phyloP scores from a whole-genome alignment of 2,888 invertebrate genomes.

The Agrenia bidenticulata region DNA sequence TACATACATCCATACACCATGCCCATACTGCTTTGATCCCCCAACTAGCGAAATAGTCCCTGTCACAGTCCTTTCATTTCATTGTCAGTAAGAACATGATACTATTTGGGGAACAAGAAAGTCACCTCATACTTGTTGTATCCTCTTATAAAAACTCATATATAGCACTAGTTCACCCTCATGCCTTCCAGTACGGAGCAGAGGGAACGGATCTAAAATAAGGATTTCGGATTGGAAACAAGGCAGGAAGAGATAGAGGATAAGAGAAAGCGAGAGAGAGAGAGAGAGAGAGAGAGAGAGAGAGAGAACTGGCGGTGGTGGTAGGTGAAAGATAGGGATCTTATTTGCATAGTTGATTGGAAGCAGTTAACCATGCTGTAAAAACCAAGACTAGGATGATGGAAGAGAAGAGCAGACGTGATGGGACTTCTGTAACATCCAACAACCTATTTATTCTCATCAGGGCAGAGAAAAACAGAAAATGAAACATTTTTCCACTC shows the following conservation, averaged over 20 bases:
- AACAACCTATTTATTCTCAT: neutral
- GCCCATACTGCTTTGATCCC: too few species aligned
- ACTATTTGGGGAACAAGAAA: too few species aligned
- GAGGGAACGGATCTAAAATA: too few species aligned
- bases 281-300: neutral
- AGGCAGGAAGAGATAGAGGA: neutral
- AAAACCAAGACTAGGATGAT: slow-evolving; percentile 33
- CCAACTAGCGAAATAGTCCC: too few species aligned
- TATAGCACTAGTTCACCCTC: neutral
- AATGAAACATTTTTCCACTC: slow-evolving; percentile 9
- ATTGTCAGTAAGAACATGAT: too few species aligned
- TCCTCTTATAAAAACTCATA: neutral
- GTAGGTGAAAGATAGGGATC: slow-evolving; percentile 22
- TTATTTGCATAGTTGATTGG: slow-evolving; percentile 54
- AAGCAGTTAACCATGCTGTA: slow-evolving; percentile 51
- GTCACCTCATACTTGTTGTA: neutral
- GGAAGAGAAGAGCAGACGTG: slow-evolving; percentile 48
- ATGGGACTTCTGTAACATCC: slow-evolving; percentile 35
- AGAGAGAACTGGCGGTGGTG: too few species aligned
- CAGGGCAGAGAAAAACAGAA: neutral
- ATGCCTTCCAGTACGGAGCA: too few species aligned
- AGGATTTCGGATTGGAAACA: neutral
- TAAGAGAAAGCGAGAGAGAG: neutral
- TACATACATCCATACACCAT: too few species aligned
- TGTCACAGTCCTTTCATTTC: too few species aligned